A percentile compares a stretch with the other conserved stretches of the same genome.
phyloP scores from a whole-genome alignment of 2,797 vertebrate genomes.

The Mormyrus proboscirostris region DNA sequence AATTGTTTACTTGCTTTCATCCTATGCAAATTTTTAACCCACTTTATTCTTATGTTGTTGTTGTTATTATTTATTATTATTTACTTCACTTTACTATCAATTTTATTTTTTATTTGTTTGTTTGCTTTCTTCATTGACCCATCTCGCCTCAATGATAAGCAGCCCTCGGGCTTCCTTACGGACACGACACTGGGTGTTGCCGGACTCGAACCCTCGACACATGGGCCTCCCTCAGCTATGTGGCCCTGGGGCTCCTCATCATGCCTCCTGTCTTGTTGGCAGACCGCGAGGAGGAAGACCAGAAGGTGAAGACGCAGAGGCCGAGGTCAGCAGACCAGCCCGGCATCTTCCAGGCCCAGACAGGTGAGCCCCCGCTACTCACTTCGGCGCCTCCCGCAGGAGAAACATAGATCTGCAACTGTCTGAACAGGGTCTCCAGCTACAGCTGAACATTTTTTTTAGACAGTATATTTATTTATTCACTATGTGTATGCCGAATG shows the following conservation, averaged over 20 bases:
- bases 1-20: neutral
- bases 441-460: neutral
- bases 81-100: neutral
- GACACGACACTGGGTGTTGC: neutral
- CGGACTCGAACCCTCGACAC: neutral
- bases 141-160: neutral
- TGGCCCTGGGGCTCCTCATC: neutral
- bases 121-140: neutral
- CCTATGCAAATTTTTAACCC: neutral
- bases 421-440: neutral
- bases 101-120: neutral
- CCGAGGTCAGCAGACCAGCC: constrained; percentile 93
- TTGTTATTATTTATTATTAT: neutral
- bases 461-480: neutral
- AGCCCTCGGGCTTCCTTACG: neutral
- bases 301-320: constrained; percentile 96
- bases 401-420: neutral
- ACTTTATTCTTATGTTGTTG: neutral
- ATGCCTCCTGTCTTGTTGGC: constrained; percentile 42
- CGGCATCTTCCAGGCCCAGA: constrained; percentile 96
- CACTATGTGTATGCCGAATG: neutral
- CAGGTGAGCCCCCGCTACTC: constrained; percentile 68
- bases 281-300: constrained; percentile 87
- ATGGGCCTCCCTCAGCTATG: neutral
- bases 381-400: constrained; percentile 46